Evolutionary conservation across 2,888 invertebrate genomes (phyloP), one percentile per base, ranked within the genome.

Genomic region (Phengaris alcon): DNA sequence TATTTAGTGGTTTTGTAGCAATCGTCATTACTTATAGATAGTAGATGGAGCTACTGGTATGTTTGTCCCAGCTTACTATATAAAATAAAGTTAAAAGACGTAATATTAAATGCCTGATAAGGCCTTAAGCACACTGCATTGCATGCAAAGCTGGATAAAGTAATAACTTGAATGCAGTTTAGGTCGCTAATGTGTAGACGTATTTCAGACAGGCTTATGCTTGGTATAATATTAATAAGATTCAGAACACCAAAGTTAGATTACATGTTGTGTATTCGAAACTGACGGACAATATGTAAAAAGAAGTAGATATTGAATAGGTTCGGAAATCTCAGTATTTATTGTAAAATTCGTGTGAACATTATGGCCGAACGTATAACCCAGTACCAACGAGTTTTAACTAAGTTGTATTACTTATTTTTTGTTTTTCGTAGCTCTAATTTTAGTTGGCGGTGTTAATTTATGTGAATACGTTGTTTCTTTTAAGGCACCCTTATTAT

Each of bases 221-320:
- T 51, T 72, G 72, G 15, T 72, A 10, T 70, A 35, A 35, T 15
- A 22, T 44, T 48, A 48, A 15, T 70, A 70, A 70, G 54, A 70
- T 72, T 52, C 52, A 72, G 52, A 72, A 72, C 52, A 72, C 72
- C 72, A 72, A 72, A 72, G 72, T 72, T 72, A 72, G 72, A 54
- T 35, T 22, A 35, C 52, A 13, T 15, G 6, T 12, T 22, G 22
- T 52, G 10, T 35, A 52, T 10, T 35, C 64, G 22, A 22, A 22
- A 52, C 35, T 72, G 22, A 54, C 13, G 10, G 54, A 54, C 22
- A 52, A 70, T 72, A 52, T 51, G 52, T 52, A 54, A 70, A 22
- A 9, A 10, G 68, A 1, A 7, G 8, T 69, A 13, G n/a, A 35
- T 35, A 35, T 69, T n/a, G 46, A 8, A 13, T 72, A 72, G 35